Base-by-base conservation (phyloP, 2,113 vertebrate species). In the Plotosus lineatus region DNA sequence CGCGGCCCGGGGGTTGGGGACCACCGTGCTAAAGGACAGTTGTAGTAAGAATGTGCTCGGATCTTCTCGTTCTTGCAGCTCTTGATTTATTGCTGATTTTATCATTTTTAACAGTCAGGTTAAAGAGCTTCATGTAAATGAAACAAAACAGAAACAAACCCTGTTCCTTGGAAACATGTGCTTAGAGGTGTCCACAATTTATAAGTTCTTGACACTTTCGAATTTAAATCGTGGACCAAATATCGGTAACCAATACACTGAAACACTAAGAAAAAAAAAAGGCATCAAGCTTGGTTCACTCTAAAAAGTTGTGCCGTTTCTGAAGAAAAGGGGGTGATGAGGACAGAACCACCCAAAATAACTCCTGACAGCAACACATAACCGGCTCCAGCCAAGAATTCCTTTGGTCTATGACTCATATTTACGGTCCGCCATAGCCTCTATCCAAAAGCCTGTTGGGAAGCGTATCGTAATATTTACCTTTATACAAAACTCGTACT, bases 401-500 rank as follows among this genome's bases (percentile, higher is more conserved):
- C 36, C 36, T 72, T 40, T 33, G 28, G 11, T 3, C 8, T 6
- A 10, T 23, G 38, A 61, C 26, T 77, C 75, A 21, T 77, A 77
- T 63, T 69, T 79, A 68, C 42, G 33, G 14, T 40, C 19, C 36
- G 44, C 14, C 19, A 36, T 28, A 44, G 50, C 48, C 4, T 65
- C 53, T 28, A n/a, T 53, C 63, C 63, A 78, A 55, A 78, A 19
- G 31, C 17, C 31, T 71, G 38, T 36, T 65, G 75, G 44, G 44
- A 50, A 56, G 33, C 40, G 17, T 79, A 51, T 36, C 11, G 51
- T 58, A 50, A 55, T 53, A 80, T n/a, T 61, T 94, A 99, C 97
- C 95, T 98, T 99, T 88, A 99, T 95, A 87, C 98, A 98, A 92
- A 99, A 97, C 83, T 92, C 94, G 8, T 92, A 95, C 82, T 99